Evolutionary conservation across 2,888 invertebrate genomes (phyloP), one percentile per base, ranked within the genome.

Genomic region (Noctua pronuba): DNA sequence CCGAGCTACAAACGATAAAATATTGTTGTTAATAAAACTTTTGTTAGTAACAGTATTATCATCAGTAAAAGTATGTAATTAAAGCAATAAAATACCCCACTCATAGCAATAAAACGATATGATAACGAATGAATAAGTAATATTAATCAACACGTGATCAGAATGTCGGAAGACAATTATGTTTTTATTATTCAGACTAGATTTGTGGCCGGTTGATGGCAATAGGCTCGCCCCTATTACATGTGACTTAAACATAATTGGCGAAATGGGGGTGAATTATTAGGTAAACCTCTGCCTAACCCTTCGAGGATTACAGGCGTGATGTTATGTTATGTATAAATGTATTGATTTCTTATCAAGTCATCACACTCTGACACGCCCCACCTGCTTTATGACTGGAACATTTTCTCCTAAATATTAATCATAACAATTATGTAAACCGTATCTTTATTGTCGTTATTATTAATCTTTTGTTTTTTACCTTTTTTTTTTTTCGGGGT

Each of bases 341-440:
- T 24, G 62, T 10, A 62, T 72, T 24, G 35, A 28, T 64, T 49
- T 65, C 21, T 64, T 72, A 64, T 64, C 35, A n/a, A 60, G 10
- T 49, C 31, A 52, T 52, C n/a, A 52, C 10, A n/a, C 3, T 52
- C 4, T 35, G 24, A 6, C 55, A 44, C 35, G 24, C 35, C 44
- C 28, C 28, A 46, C 21, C 55, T 24, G 18, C 11, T 66, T 49
- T 28, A 44, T 28, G 52, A 76, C n/a, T 35, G 44, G 18, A 55
- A 11, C 18, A n/a, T 49, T 75, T 75, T 31, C 75, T 21, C n/a
- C 6, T 21, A 52, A n/a, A 38, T 31, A 21, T 38, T 10, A 41
- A 38, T 66, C 35, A 28, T 44, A 13, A 2, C 24, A 24, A 75
- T 75, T 24, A 21, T 52, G n/a, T 75, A 55, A 55, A 35, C 11